Conservation (phyloP, 1,140 invertebrate genomes). For the Philopotamus ludificatus region DNA sequence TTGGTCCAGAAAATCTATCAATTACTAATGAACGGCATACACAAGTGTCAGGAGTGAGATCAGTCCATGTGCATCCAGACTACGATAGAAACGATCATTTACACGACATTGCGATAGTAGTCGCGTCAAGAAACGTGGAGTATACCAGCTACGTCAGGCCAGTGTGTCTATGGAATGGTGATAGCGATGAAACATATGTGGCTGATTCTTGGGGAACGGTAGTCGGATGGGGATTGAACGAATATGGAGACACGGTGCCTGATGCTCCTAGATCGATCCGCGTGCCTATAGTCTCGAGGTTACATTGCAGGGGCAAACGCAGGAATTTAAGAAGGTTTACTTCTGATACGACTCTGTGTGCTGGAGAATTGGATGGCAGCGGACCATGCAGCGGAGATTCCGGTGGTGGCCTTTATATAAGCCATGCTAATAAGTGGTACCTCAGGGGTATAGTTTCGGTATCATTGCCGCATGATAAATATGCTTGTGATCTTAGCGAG, state of each 20-base stretch:
- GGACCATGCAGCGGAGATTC: constrained; percentile 55
- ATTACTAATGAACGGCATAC: constrained; percentile 43
- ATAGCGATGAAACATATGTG: constrained; percentile 44
- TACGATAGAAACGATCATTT: too few species aligned
- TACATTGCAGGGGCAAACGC: constrained; percentile 41
- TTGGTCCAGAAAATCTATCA: constrained; percentile 44
- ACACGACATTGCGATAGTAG: constrained; percentile 53
- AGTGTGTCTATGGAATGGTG: constrained; percentile 55
- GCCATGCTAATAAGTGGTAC: constrained; percentile 44
- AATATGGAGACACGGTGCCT: constrained; percentile 38
- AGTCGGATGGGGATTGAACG: constrained; percentile 51
- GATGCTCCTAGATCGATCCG: constrained; percentile 44
- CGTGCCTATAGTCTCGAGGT: constrained; percentile 49
- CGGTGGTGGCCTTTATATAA: constrained; percentile 50
- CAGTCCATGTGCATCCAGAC: constrained; percentile 42
- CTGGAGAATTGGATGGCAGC: constrained; percentile 48
- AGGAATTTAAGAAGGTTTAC: too few species aligned
- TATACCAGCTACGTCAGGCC: constrained; percentile 49
- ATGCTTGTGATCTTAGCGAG: constrained; percentile 54
- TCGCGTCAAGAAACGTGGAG: constrained; percentile 42
- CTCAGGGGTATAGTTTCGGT: constrained; percentile 56
- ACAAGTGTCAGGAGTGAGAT: constrained; percentile 49
- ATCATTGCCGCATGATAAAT: constrained; percentile 46
- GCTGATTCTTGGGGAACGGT: constrained; percentile 49
- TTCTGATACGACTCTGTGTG: constrained; percentile 49